Conservation (phyloP, 2,888 invertebrate species). For the Tipula helvola region DNA sequence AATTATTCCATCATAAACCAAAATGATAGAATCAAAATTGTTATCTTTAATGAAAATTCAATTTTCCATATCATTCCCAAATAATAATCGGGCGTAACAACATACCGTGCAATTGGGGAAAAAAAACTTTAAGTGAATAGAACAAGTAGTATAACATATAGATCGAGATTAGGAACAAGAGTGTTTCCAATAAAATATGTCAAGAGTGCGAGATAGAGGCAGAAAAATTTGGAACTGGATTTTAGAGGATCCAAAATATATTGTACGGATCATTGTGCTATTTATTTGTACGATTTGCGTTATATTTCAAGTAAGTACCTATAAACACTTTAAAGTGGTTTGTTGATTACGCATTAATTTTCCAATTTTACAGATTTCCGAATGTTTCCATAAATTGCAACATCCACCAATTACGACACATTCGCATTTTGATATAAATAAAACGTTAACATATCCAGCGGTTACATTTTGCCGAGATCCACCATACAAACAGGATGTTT, state of each 20-base stretch:
- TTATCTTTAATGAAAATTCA: neutral
- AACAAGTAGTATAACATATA: too few species aligned
- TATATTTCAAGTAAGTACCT: conserved; percentile 42
- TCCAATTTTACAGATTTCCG: conserved; percentile 37
- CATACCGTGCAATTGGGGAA: neutral
- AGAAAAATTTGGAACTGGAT: conserved; percentile 21
- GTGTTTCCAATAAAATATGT: neutral
- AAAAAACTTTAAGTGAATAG: neutral
- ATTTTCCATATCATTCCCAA: neutral
- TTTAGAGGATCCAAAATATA: conserved; percentile 39
- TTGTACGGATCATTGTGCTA: conserved; percentile 44
- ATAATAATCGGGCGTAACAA: neutral
- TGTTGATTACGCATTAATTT: neutral
- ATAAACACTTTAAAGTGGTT: neutral
- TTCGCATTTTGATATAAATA: conserved; percentile 52
- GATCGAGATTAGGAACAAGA: neutral
- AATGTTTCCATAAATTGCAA: conserved; percentile 46
- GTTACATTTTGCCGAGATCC: conserved; percentile 56
- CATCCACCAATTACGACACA: conserved; percentile 54
- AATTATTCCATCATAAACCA: neutral
- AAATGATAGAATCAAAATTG: neutral
- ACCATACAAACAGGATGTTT: conserved; percentile 43
- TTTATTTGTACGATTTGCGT: conserved; percentile 43
- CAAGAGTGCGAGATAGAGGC: neutral
- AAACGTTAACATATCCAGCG: conserved; percentile 52